phyloP scores from a whole-genome alignment of 2,888 invertebrate genomes.

The Monoplex corrugatus region DNA sequence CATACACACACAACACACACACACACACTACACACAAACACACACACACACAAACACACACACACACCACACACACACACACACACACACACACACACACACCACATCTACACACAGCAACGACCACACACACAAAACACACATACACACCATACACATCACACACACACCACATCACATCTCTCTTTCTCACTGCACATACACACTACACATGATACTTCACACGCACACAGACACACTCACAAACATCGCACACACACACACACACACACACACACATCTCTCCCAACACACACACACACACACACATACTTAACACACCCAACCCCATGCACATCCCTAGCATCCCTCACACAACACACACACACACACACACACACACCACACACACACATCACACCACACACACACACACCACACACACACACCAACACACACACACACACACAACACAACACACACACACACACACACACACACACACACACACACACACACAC shows the following conservation, averaged over 20 bases:
- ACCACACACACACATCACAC: neutral
- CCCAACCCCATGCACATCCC: neutral
- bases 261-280: constrained; percentile 23
- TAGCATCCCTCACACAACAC: too few relatives aligned
- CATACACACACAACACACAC: neutral
- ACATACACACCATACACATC: neutral
- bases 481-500: constrained; percentile 34
- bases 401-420: neutral
- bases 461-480: constrained; percentile 38
- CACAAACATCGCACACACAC: neutral
- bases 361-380: too few relatives aligned
- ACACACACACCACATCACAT: neutral
- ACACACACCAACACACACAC: constrained; percentile 25
- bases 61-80: neutral
- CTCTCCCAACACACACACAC: neutral
- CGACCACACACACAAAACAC: neutral
- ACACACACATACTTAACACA: neutral
- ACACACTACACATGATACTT: too few relatives aligned
- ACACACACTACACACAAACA: neutral
- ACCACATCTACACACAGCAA: neutral
- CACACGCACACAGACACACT: too few relatives aligned
- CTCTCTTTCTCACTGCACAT: too few relatives aligned
- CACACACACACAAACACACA: neutral
- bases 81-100: neutral
- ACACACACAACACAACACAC: neutral